Conservation (phyloP, 2,113 vertebrate species). For the Abramis brama region DNA sequence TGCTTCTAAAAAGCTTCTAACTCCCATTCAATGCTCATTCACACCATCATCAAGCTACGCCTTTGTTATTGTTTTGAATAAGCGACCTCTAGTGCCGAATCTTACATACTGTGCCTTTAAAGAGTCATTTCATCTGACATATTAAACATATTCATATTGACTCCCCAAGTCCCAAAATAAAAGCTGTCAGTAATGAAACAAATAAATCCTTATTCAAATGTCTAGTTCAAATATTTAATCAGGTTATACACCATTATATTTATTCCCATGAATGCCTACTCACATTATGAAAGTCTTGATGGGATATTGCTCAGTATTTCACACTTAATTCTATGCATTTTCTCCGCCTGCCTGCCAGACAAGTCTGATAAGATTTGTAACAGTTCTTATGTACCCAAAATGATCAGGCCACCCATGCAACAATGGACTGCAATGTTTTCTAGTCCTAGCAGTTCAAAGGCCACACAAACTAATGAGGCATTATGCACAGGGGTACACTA, state of each 20-base stretch:
- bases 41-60: too few relatives aligned
- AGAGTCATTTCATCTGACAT: background rate
- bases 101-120: too few relatives aligned
- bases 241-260: background rate
- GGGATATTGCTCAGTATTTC: background rate
- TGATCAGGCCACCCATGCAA: slow-evolving; percentile 2
- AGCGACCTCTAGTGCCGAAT: too few relatives aligned
- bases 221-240: background rate
- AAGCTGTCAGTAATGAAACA: background rate
- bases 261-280: background rate
- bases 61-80: too few relatives aligned
- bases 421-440: background rate
- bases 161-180: background rate
- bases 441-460: slow-evolving; percentile 22
- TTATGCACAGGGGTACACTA: background rate
- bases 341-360: background rate
- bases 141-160: background rate
- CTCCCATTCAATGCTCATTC: too few relatives aligned
- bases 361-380: background rate
- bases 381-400: background rate
- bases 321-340: background rate
- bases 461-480: slow-evolving; percentile 26
- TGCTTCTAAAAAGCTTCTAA: too few relatives aligned
- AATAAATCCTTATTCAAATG: background rate
- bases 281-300: background rate